Base-by-base conservation (phyloP, 2,797 vertebrate species). In the Lepus townsendii region DNA sequence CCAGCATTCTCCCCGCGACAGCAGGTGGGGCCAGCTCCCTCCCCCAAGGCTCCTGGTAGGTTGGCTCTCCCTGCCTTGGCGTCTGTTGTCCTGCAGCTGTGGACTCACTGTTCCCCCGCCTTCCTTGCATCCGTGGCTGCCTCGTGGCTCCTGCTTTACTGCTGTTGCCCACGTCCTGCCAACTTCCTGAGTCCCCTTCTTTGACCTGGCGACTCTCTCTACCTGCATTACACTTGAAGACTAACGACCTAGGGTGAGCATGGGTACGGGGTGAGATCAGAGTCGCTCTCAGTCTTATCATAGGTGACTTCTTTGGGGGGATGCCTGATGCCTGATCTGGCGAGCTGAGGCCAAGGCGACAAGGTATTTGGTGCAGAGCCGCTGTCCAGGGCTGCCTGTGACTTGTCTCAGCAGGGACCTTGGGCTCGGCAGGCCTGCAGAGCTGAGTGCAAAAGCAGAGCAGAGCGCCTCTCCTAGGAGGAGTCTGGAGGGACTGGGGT, bases 41-140 rank as follows among this genome's bases (percentile, higher is more conserved):
- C 20, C 7, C 32, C 6, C 14, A 0, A 12, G 24, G 60, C 35
- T 24, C 69, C 0, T 0, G 16, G 62, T 2, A 2, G 38, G 22
- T 30, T 11, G 22, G 54, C 20, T 14, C 3, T 71, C 19, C 54
- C 68, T 2, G 38, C 73, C 42, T 73, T 26, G 16, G 63, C 10
- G 24, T 62, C 69, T 24, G 6, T 32, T 27, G 8, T 72, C 19
- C 30, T 19, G 1, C 60, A 9, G 27, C 62, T 38, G 7, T 7
- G 16, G 11, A 65, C n/a, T 14, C 1, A 13, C n/a, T 24, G 5
- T 60, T 32, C 7, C 6, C 32, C 11, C 7, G 47, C n/a, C 50
- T 82, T 35, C 27, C 30, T 17, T 2, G 20, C 24, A 27, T 12
- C 1, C 20, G 27, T 88, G 24, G 52, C 69, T 14, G 16, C 22